Evolutionary conservation across 2,888 invertebrate genomes (phyloP), one percentile per base, ranked within the genome.

Genomic region (Calliopum simillimum): DNA sequence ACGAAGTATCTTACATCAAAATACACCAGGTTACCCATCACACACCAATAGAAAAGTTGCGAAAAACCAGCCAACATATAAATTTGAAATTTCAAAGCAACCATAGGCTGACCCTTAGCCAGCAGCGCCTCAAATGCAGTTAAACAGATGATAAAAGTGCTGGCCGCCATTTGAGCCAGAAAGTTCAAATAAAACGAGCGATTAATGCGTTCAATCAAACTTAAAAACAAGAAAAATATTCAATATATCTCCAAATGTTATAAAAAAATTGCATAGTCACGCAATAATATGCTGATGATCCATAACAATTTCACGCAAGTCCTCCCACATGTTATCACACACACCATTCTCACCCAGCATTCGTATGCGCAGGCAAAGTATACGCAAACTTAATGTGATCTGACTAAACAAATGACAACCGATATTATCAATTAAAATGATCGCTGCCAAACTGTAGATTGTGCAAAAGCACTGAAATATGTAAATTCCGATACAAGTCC

Each of bases 11-110:
- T 73, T 58, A 84, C 84, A 73, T 79, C 78, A 64, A 70, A 79
- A 14, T 76, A 76, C 3, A 80, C 79, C 68, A 78, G 68, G 56
- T 78, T 82, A 8, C 84, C 84, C 1, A 73, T 69, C 21, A 77
- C 66, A 68, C 84, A 85, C 81, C 83, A 84, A 43, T 77, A 79
- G 53, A 84, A 80, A 3, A 85, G 64, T 61, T 84, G 83, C 49
- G 77, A 49, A 5, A 83, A 80, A 4, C 76, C 76, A 3, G 79
- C 64, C 16, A 81, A 21, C 78, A 80, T 77, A 53, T 79, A 81
- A 3, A 79, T 69, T 41, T 78, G 73, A 74, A 84, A 85, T 62
- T 83, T 82, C 13, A 79, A 68, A 0, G 81, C 80, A 46, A 80
- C 73, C 67, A 80, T 74, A 3, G 78, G 80, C 58, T 81, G 76